Evolutionary conservation across 2,797 vertebrate genomes (phyloP).

Genomic region (Megalops cyprinoides): DNA sequence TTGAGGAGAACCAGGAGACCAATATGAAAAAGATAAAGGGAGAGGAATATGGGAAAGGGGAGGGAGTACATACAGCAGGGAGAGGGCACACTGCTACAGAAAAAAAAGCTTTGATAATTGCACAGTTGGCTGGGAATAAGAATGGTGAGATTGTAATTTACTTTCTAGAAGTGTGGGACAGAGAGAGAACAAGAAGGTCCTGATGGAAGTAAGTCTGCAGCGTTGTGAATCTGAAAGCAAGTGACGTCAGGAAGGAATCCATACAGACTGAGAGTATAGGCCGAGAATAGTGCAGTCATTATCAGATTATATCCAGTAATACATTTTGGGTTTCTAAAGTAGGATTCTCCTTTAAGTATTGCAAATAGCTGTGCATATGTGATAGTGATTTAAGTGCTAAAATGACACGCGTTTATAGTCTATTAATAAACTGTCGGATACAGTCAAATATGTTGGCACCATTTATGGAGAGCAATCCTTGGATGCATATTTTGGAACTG

Average conservation of each 20-base stretch:
- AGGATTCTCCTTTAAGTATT: neutral
- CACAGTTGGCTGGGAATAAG: neutral
- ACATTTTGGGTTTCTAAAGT: neutral
- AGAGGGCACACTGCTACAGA: neutral
- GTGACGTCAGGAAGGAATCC: neutral
- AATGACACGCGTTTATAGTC: neutral
- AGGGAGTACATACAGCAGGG: neutral
- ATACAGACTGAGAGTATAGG: neutral
- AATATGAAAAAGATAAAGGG: neutral
- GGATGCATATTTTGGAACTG: slow-evolving; percentile 9
- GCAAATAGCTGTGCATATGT: neutral
- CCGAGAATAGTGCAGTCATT: neutral
- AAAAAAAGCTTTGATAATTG: neutral
- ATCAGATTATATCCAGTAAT: too few species aligned
- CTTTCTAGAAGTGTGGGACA: neutral
- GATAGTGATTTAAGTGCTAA: neutral
- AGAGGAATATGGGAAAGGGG: neutral
- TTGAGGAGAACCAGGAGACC: neutral
- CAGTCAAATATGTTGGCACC: neutral
- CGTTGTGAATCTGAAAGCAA: neutral
- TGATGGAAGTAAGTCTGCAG: neutral
- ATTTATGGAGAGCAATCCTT: neutral
- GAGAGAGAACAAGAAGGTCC: neutral
- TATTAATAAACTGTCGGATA: neutral
- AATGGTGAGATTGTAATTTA: neutral